Evolutionary conservation across 2,113 vertebrate species (phyloP).

Genomic region (Petromus typicus): DNA sequence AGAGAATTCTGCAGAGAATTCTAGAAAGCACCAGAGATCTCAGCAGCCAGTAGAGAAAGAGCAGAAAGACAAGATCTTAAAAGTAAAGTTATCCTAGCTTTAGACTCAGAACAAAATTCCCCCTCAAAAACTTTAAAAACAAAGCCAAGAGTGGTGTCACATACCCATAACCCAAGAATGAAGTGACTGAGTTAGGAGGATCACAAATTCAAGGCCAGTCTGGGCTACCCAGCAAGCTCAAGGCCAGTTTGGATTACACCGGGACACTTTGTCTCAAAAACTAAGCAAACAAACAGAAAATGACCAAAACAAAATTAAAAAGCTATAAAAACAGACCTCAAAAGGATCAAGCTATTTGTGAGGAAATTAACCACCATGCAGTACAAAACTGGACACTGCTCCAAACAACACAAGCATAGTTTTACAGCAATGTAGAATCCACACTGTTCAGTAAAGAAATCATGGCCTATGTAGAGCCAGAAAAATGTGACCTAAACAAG

Average conservation of each 20-base stretch:
- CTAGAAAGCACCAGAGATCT: background rate
- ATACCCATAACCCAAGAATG: background rate
- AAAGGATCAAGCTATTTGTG: background rate
- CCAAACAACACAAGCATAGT: background rate
- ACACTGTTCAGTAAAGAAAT: background rate
- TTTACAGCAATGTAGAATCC: background rate
- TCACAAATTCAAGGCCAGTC: background rate
- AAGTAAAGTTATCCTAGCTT: background rate
- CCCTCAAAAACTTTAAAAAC: slow-evolving; percentile 7
- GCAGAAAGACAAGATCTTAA: background rate
- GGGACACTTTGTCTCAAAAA: background rate
- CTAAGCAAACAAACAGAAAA: background rate
- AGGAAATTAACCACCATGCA: background rate
- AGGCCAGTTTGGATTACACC: background rate
- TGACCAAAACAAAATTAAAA: background rate
- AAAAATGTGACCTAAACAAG: slow-evolving; percentile 11
- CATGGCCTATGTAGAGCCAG: background rate
- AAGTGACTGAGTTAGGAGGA: background rate
- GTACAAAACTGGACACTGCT: slow-evolving; percentile 41
- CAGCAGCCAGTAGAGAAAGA: background rate
- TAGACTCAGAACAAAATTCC: slow-evolving; percentile 11
- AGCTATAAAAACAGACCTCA: background rate
- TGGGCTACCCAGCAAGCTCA: background rate
- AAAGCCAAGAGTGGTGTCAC: background rate
- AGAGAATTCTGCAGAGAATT: too few relatives aligned